Evolutionary conservation across 2,888 invertebrate genomes (phyloP).

Genomic region (Epicampocera succincta): DNA sequence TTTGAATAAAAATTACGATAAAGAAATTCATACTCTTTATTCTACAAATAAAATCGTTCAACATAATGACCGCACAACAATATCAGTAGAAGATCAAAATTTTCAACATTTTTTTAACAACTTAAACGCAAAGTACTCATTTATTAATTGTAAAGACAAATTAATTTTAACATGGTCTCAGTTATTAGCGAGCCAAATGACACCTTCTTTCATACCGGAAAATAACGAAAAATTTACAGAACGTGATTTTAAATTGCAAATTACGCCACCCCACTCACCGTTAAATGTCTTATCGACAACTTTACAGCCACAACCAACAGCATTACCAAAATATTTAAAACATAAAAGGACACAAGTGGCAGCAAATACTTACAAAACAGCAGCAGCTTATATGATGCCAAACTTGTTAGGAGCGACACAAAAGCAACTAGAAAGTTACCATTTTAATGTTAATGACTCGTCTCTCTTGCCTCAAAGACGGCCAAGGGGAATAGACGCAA

Average conservation of each 20-base stretch:
- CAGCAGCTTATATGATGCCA: conserved; percentile 35
- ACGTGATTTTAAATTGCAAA: conserved; percentile 66
- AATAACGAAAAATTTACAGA: conserved; percentile 38
- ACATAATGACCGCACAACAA: not conserved
- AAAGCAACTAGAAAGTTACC: conserved; percentile 10
- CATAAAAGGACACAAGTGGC: conserved; percentile 42
- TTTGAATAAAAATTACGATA: too few species aligned
- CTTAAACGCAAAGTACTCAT: not conserved
- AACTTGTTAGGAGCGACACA: conserved; percentile 38
- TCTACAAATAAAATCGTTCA: not conserved
- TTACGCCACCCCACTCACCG: conserved; percentile 69
- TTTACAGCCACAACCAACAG: conserved; percentile 54
- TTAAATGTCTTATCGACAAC: conserved; percentile 58
- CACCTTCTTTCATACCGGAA: conserved; percentile 35
- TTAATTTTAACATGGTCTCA: conserved; percentile 47
- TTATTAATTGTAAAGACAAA: conserved; percentile 4
- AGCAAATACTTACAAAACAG: conserved; percentile 12
- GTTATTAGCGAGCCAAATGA: conserved; percentile 39
- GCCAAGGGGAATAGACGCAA: conserved; percentile 20
- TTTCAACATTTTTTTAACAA: not conserved
- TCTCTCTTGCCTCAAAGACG: conserved; percentile 31
- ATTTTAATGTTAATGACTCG: conserved; percentile 35
- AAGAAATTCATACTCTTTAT: not conserved
- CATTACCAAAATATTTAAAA: conserved; percentile 60
- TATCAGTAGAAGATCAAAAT: not conserved